Evolutionary conservation across 92 coral and sea anemone genomes (phyloP), one percentile per base, ranked within the genome.

Genomic region (Epizoanthus stellaris): DNA sequence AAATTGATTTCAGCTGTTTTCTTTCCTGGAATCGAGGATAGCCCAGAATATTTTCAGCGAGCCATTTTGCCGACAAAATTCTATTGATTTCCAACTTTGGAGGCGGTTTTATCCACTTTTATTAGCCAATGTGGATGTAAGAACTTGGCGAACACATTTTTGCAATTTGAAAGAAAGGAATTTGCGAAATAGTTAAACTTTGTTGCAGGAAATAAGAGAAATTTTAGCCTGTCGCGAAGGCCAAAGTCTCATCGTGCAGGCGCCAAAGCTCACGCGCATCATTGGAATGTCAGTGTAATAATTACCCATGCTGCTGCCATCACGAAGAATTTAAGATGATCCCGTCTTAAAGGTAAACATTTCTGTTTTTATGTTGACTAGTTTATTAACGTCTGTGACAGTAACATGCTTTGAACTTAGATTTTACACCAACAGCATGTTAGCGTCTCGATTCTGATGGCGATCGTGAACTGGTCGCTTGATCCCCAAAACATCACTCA

Each of bases 21-120:
- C 15, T 52, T 75, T 75, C 80, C 80, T 75, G 80, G 80, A 75
- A 75, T 30, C 80, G 80, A 75, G 80, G 80, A 39, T 25, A 79
- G 83, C 68, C 43, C 70, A 6, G 54, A 43, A 77, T n/a, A n/a
- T n/a, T 39, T 79, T 79, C 45, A 63, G 83, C 83, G 34, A 43
- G 73, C 36, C 54, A 63, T 62, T 63, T 63, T 62, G 71, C 14
- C 36, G 36, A 61, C 38, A 79, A 45, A 56, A 45, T 10, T 43
- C 15, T 67, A 16, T 43, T 14, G 45, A 68, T 38, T 68, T 38
- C 42, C 8, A 17, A 11, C 30, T 56, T 79, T 25, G 1, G 70
- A 79, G 70, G 21, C 42, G 36, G 42, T 62, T 79, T 38, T 79
- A 38, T 16, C 67, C 40, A 11, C 16, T 68, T 13, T 79, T 49